Conservation (phyloP, 2,888 invertebrate species). For the Zhuqinia jingwanae region DNA sequence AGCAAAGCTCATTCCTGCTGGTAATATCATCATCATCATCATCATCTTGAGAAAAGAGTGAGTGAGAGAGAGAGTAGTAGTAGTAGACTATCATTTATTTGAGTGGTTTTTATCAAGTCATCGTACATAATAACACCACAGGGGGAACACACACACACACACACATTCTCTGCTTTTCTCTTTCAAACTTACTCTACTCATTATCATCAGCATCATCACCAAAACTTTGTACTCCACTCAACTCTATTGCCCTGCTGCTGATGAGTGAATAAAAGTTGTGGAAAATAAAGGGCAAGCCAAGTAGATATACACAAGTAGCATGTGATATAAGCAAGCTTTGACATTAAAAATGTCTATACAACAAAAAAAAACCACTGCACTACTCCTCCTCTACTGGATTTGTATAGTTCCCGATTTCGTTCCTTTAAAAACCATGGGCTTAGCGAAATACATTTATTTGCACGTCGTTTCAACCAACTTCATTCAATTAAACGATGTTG, state of each 20-base stretch:
- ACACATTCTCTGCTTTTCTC: not conserved
- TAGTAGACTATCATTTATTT: constrained; percentile 45
- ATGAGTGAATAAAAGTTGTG: not conserved
- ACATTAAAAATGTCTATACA: no score
- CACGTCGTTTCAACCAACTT: no score
- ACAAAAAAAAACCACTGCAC: no score
- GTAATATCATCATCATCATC: not conserved
- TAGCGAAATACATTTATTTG: no score
- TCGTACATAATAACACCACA: constrained; percentile 44
- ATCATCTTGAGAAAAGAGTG: not conserved
- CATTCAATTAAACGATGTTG: no score
- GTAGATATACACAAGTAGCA: no score
- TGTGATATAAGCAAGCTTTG: no score
- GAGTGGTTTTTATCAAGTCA: constrained; percentile 49
- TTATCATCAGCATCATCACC: constrained; percentile 4
- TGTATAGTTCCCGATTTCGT: no score
- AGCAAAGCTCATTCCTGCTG: not conserved
- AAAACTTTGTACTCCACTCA: not conserved
- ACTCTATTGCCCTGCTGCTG: not conserved
- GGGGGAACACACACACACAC: constrained; percentile 14
- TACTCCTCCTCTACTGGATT: no score
- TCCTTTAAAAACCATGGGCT: no score
- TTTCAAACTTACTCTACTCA: not conserved
- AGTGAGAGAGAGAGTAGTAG: not conserved
- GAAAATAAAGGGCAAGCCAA: not conserved